phyloP scores from a whole-genome alignment of 2,888 invertebrate species.

The Rapana venosa region DNA sequence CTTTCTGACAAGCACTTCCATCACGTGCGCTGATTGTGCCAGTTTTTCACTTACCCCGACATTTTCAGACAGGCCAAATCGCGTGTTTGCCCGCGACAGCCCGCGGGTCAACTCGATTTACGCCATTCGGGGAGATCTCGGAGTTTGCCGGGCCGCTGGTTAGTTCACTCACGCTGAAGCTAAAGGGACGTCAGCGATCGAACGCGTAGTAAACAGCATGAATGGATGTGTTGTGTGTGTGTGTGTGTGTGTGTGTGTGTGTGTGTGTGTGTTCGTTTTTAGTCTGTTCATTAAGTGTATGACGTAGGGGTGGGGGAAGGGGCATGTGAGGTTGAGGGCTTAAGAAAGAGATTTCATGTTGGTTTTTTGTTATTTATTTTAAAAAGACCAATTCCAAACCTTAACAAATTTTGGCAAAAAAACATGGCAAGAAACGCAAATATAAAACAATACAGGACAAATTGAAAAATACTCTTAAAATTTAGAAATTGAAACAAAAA shows the following conservation, averaged over 20 bases:
- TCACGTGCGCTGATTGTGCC: conserved; percentile 12
- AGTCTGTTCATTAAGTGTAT: no score
- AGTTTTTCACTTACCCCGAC: conserved; percentile 34
- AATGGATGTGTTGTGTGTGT: not conserved
- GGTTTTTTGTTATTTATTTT: no score
- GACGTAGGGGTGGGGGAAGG: no score
- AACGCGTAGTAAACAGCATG: not conserved
- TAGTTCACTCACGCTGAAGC: not conserved
- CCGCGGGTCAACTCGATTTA: conserved; percentile 31
- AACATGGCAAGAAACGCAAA: no score
- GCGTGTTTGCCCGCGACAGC: not conserved
- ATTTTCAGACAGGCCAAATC: conserved; percentile 30
- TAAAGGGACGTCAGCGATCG: not conserved
- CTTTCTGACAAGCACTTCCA: not conserved
- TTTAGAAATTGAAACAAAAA: no score
- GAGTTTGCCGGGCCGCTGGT: conserved; percentile 7
- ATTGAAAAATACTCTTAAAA: no score
- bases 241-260: not conserved
- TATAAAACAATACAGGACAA: no score
- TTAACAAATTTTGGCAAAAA: no score
- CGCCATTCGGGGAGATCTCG: not conserved
- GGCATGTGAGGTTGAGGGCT: no score
- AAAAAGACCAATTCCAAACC: no score
- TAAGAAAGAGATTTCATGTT: no score
- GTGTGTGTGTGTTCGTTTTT: not conserved